Evolutionary conservation across 2,888 invertebrate genomes (phyloP).

Genomic region (Eupithecia centaureata): DNA sequence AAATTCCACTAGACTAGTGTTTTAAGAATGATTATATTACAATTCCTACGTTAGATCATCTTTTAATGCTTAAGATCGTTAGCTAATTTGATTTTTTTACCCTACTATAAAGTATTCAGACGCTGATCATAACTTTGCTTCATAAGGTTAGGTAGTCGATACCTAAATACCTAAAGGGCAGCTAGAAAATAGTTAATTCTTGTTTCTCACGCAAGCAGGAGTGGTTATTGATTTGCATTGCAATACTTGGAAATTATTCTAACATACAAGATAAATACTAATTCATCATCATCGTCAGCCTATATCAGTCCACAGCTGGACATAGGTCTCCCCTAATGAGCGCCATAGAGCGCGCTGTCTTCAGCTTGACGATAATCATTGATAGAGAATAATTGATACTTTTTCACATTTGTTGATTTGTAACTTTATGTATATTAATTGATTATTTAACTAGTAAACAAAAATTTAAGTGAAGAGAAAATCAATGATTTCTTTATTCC

Average conservation of each 20-base stretch:
- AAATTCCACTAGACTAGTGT: no score
- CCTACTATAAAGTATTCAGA: background rate
- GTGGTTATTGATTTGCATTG: conserved; percentile 14
- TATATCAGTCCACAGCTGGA: no score
- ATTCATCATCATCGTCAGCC: no score
- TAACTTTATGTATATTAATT: no score
- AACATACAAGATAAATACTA: background rate
- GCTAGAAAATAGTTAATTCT: conserved; percentile 11
- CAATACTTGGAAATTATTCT: background rate
- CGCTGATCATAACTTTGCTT: background rate
- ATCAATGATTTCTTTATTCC: no score
- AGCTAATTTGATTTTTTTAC: background rate
- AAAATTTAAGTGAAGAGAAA: no score
- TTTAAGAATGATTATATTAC: background rate
- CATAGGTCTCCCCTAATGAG: no score
- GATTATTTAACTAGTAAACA: no score
- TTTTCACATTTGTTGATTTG: no score
- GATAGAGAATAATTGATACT: no score
- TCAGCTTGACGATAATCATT: no score
- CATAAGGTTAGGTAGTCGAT: background rate
- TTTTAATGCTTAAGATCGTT: background rate
- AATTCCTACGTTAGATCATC: background rate
- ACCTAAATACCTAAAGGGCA: conserved; percentile 12
- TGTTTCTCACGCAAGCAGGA: conserved; percentile 27
- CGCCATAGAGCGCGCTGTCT: no score